Evolutionary conservation across 2,888 invertebrate species (phyloP), one percentile per base, ranked within the genome.

Genomic region (Lasioglossum villosulum): DNA sequence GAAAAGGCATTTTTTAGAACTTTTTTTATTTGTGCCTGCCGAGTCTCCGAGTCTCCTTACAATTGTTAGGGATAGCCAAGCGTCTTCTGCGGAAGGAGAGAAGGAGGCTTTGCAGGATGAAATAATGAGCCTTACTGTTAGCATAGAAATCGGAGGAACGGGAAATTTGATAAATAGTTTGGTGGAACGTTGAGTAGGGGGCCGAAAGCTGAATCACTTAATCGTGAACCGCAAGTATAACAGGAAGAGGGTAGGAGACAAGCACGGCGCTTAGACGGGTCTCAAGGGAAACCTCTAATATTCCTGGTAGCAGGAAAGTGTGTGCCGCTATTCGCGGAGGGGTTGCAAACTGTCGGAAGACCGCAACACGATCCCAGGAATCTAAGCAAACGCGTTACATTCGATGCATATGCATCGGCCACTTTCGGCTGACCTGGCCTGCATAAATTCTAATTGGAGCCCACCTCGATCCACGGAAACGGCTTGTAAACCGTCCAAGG

Each of bases 371-470:
- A 86, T 79, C 82, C 82, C 71, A 42, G 83, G 84, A 87, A 87
- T 86, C 88, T 86, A 87, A 89, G 91, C 86, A 91, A 92, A 92
- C 91, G 90, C 87, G 88, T 89, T 87, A 91, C 87, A 82, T 86
- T 84, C 86, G 86, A 91, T 92, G 92, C 92, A 92, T 92, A 92
- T 92, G 92, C 91, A 92, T 92, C 87, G 89, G 82, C 89, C 88
- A 88, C 87, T 91, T 89, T 86, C 83, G 86, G 84, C 82, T 85
- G 89, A 91, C 86, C 90, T 86, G 86, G 77, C 82, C 34, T 77
- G 89, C 83, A 87, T 89, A 88, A 88, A 92, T 92, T 90, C 88
- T 92, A 90, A 90, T 90, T 89, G 88, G 80, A 89, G 83, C 81
- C 73, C 74, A 52, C 66, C 84, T 73, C 80, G 82, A 81, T 88